Evolutionary conservation across 1,140 invertebrate genomes (phyloP).

Genomic region (Holotrichia oblita): DNA sequence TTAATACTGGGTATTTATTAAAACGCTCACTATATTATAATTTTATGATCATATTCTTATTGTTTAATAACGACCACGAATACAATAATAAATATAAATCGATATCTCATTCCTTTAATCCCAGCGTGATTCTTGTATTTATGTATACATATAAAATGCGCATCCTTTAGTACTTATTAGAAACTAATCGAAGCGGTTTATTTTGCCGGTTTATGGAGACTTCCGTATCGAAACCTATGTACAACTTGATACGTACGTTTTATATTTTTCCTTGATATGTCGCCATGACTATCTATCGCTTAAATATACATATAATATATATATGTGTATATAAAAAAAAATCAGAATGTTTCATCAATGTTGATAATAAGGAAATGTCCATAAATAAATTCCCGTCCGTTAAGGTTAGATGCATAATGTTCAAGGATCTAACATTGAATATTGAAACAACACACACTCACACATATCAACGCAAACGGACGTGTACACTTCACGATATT

Average conservation of each 20-base stretch:
- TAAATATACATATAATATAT: too few species aligned
- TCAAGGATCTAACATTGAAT: constrained; percentile 36
- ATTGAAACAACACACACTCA: constrained; percentile 21
- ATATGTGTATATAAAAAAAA: constrained; percentile 31
- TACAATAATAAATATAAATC: too few species aligned
- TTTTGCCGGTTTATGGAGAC: background rate
- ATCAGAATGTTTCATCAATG: constrained; percentile 29
- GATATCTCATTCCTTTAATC: too few species aligned
- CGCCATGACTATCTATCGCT: background rate
- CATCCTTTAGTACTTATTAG: background rate
- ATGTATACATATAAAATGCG: background rate
- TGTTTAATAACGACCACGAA: too few species aligned
- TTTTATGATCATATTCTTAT: too few species aligned
- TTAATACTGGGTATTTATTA: too few species aligned
- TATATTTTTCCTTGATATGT: constrained; percentile 26
- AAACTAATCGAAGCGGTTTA: background rate
- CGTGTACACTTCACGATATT: background rate
- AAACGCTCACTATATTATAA: too few species aligned
- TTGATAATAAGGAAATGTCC: constrained; percentile 30
- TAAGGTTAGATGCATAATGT: constrained; percentile 34
- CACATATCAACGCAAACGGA: background rate
- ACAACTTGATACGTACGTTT: background rate
- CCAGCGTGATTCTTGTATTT: too few species aligned
- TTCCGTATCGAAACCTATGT: constrained; percentile 1
- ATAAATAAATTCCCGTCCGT: constrained; percentile 22